Conservation (phyloP, 2,797 vertebrate species). For the Tolypeutes matacus region DNA sequence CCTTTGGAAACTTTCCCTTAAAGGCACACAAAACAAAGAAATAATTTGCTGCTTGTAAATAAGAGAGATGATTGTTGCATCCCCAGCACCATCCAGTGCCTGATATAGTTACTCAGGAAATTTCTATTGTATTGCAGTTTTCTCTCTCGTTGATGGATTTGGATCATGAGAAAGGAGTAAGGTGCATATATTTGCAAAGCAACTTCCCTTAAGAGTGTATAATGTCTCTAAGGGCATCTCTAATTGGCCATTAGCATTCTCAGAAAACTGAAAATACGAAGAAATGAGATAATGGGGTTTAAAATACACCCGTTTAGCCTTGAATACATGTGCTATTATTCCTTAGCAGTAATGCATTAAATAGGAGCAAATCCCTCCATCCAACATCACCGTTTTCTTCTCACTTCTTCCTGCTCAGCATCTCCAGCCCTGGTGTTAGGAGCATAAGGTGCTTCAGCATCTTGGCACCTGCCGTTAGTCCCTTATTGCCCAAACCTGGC, state of each 20-base stretch:
- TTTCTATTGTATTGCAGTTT: background rate
- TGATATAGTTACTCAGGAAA: background rate
- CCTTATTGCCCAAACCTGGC: too few species aligned
- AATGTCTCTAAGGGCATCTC: slow-evolving; percentile 18
- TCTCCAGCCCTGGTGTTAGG: too few species aligned
- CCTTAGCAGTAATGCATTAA: slow-evolving; percentile 18
- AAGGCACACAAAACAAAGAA: background rate
- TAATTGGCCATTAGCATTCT: slow-evolving; percentile 20
- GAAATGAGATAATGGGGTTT: slow-evolving; percentile 12
- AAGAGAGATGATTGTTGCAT: background rate
- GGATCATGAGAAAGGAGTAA: background rate
- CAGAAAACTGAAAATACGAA: slow-evolving; percentile 5
- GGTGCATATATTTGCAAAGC: background rate
- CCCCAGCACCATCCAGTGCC: background rate
- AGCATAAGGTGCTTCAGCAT: too few species aligned
- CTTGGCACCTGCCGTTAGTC: too few species aligned
- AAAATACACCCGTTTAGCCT: background rate
- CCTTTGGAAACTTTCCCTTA: background rate
- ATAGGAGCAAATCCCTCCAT: background rate
- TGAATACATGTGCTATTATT: background rate
- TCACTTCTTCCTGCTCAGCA: too few species aligned
- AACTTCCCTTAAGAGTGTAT: background rate
- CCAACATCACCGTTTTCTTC: background rate
- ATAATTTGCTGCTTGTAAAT: background rate
- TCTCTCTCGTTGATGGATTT: background rate